Conservation (phyloP, 2,888 invertebrate species). For the Flabesymbios commensalis region DNA sequence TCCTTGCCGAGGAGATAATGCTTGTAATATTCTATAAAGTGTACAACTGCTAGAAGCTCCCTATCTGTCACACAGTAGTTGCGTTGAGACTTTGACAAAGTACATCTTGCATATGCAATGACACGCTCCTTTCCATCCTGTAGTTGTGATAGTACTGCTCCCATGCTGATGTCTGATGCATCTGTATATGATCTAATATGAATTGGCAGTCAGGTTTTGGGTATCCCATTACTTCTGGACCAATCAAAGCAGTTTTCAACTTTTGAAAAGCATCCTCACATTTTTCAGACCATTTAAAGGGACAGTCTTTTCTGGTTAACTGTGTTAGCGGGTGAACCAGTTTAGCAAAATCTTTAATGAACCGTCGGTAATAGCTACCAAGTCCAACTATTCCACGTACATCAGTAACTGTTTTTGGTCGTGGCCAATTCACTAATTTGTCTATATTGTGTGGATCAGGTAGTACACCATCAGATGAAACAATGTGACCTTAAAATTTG, state of each 20-base stretch:
- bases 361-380: constrained; percentile 27
- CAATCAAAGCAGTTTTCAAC: constrained; percentile 10
- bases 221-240: constrained; percentile 18
- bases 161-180: constrained; percentile 23
- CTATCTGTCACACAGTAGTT: too few species aligned
- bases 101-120: too few species aligned
- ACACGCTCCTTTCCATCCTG: too few species aligned
- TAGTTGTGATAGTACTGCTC: constrained; percentile 23
- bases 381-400: constrained; percentile 28
- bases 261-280: constrained; percentile 17
- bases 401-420: constrained; percentile 16
- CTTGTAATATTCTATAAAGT: constrained; percentile 16
- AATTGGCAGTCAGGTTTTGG: constrained; percentile 15
- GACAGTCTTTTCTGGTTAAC: constrained; percentile 7
- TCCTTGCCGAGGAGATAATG: constrained; percentile 20
- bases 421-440: background rate
- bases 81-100: constrained; percentile 14
- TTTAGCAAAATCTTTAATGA: constrained; percentile 22
- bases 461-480: background rate
- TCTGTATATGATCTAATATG: constrained; percentile 29
- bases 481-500: constrained; percentile 20
- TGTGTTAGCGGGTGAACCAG: constrained; percentile 19
- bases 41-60: constrained; percentile 24
- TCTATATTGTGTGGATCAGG: background rate
- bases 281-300: background rate